Evolutionary conservation across 2,888 invertebrate genomes (phyloP).

Genomic region (Chrysina gloriosa): DNA sequence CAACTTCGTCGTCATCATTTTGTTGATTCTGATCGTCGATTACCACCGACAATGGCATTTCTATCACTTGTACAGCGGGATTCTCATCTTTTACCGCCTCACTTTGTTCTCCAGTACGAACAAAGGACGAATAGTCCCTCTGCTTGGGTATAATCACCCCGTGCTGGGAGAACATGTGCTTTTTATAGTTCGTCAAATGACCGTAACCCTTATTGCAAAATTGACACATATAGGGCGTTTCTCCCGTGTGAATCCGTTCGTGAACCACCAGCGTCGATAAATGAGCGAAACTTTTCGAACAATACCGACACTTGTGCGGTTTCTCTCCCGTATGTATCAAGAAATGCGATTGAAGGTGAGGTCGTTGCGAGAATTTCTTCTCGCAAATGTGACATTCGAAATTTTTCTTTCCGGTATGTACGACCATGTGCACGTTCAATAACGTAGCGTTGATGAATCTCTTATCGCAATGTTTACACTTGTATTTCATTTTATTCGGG

Average conservation of each 20-base stretch:
- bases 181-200: constrained; percentile 28
- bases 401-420: constrained; percentile 24
- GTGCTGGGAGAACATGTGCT: constrained; percentile 21
- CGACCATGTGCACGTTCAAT: constrained; percentile 16
- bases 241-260: constrained; percentile 22
- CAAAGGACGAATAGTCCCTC: constrained; percentile 11
- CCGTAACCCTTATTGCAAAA: constrained; percentile 24
- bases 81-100: neutral
- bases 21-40: no score
- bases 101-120: neutral
- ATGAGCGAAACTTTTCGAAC: constrained; percentile 24
- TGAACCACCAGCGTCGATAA: constrained; percentile 16
- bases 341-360: constrained; percentile 22
- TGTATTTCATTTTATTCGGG: constrained; percentile 6
- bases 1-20: neutral
- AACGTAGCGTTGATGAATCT: neutral
- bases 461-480: constrained; percentile 2
- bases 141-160: constrained; percentile 10
- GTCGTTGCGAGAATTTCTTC: constrained; percentile 10
- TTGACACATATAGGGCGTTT: constrained; percentile 24
- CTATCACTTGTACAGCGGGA: neutral
- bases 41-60: neutral
- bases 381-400: constrained; percentile 15
- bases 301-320: constrained; percentile 6
- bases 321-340: constrained; percentile 19